Base-by-base conservation (phyloP, 2,888 invertebrate genomes). In the Autographa pulchrina region DNA sequence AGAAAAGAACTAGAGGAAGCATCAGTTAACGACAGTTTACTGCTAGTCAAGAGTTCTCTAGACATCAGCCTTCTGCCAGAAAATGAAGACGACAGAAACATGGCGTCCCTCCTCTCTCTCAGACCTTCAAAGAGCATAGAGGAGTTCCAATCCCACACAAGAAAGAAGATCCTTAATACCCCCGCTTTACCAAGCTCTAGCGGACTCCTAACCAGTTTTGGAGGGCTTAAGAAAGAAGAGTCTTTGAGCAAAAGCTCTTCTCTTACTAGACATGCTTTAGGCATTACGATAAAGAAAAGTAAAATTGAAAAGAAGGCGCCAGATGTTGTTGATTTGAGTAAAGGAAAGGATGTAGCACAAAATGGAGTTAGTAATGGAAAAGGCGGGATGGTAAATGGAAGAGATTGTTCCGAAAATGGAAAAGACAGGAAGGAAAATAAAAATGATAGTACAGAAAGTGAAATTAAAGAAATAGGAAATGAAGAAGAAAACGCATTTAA, bases 1-100 rank as follows among this genome's bases (percentile, higher is more conserved):
- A 98, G 98, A 93, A 97, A 97, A 85, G 98, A 98, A 87, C 86
- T 98, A 0, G 97, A 98, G 89, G 96, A 96, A 25, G 95, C 97
- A 60, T 96, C 97, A 81, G 96, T 97, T 8, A 94, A 96, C 62
- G 98, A 99, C 86, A 96, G 97, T 65, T 96, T 96, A 14, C 94
- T 99, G 11, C 91, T 98, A 60, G 96, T 97, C 59, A 98, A 97
- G 89, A 97, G 97, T 38, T 98, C 98, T 18, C 93, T 99, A 25
- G 97, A 97, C 85, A 98, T 99, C 58, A 94, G 96, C 11, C 95
- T 99, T 6, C 93, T 99, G 0, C 97, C 97, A 0, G 99, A 99
- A 92, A 96, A 96, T 25, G 97, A 97, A 66, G 98, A 98, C 73
- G 99, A 99, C 88, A 96, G 96, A 66, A 97, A 97, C 88, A 95